phyloP scores from a whole-genome alignment of 1,140 invertebrate genomes.

The Drosophila quadrilineata region DNA sequence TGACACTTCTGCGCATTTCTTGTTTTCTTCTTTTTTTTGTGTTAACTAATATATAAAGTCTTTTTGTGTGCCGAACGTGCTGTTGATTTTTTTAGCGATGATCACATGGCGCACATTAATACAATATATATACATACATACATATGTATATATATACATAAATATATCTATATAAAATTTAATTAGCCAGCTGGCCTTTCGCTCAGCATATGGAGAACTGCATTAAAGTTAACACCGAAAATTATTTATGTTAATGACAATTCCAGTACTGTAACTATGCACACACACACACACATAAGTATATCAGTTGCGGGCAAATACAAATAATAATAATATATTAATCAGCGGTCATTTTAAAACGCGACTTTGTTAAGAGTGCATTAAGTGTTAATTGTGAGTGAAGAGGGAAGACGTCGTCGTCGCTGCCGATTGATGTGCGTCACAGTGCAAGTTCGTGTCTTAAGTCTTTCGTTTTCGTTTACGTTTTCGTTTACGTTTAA shows the following conservation, averaged over 20 bases:
- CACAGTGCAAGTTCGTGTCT: slow-evolving; percentile 54
- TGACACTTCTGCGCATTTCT: slow-evolving; percentile 9
- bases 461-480: slow-evolving; percentile 64
- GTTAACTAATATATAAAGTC: slow-evolving; percentile 58
- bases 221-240: slow-evolving; percentile 26
- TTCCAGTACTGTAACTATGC: background rate
- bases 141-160: slow-evolving; percentile 5
- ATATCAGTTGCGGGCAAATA: too few relatives aligned
- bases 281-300: too few relatives aligned
- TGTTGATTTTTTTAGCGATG: slow-evolving; percentile 74
- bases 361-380: slow-evolving; percentile 40
- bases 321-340: too few relatives aligned
- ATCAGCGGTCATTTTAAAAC: slow-evolving; percentile 16
- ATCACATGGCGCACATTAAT: slow-evolving; percentile 66
- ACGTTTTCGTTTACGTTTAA: too few relatives aligned
- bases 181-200: slow-evolving; percentile 71
- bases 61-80: slow-evolving; percentile 65
- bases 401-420: slow-evolving; percentile 5
- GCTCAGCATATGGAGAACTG: slow-evolving; percentile 27
- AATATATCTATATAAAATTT: slow-evolving; percentile 49
- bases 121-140: slow-evolving; percentile 20
- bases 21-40: slow-evolving; percentile 27
- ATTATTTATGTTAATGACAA: slow-evolving; percentile 21
- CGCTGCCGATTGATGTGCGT: slow-evolving; percentile 35
- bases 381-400: slow-evolving; percentile 50